Evolutionary conservation across 1,140 invertebrate species (phyloP).

Genomic region (Drosophila melanica): DNA sequence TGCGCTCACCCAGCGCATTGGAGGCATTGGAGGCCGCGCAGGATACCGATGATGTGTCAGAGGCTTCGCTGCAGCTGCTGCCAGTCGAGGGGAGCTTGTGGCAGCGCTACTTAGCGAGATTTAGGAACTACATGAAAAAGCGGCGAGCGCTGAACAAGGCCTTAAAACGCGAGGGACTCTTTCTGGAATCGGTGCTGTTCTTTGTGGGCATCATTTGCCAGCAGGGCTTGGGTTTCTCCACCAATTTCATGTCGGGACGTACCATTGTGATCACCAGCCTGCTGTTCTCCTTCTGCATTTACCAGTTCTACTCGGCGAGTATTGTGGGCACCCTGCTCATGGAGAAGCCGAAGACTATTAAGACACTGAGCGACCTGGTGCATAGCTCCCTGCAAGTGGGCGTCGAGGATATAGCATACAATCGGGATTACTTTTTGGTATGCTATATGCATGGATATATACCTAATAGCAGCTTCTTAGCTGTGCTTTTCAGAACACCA

Average conservation of each 20-base stretch:
- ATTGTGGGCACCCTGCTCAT: slow-evolving; percentile 89
- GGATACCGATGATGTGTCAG: slow-evolving; percentile 2
- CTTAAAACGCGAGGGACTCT: slow-evolving; percentile 59
- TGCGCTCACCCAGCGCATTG: no score
- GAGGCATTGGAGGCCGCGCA: not conserved
- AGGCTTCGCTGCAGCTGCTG: slow-evolving; percentile 11
- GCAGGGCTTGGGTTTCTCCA: slow-evolving; percentile 84
- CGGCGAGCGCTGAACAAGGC: slow-evolving; percentile 24
- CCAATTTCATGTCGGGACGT: slow-evolving; percentile 85
- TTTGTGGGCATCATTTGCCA: slow-evolving; percentile 84
- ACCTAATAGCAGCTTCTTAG: not conserved
- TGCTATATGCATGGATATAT: slow-evolving; percentile 13
- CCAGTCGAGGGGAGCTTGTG: slow-evolving; percentile 33
- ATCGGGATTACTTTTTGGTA: slow-evolving; percentile 87
- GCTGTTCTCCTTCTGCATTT: slow-evolving; percentile 87
- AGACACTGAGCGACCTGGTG: slow-evolving; percentile 86
- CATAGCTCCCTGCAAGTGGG: slow-evolving; percentile 87
- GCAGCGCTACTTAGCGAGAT: slow-evolving; percentile 47
- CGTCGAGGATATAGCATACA: slow-evolving; percentile 87
- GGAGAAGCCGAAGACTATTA: slow-evolving; percentile 87
- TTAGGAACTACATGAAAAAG: slow-evolving; percentile 45
- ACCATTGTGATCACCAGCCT: slow-evolving; percentile 87
- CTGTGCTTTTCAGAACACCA: slow-evolving; percentile 84
- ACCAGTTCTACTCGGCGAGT: slow-evolving; percentile 90
- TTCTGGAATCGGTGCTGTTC: slow-evolving; percentile 81